Evolutionary conservation across 2,113 vertebrate genomes (phyloP).

Genomic region (Podarcis cretensis): DNA sequence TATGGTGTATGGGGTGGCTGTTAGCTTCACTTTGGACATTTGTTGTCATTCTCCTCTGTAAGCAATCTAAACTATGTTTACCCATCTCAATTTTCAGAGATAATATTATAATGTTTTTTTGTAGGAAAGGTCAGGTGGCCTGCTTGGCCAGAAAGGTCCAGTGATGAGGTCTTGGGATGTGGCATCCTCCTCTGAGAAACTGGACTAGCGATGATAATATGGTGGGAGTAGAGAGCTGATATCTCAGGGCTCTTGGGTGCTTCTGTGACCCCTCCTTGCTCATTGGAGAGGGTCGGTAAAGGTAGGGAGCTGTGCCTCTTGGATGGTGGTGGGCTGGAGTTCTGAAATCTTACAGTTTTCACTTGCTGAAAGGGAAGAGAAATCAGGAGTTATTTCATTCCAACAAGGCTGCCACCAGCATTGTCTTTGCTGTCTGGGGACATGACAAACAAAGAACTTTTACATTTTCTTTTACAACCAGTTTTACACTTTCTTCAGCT

Average conservation of each 20-base stretch:
- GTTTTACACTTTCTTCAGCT: not conserved
- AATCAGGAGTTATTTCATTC: not conserved
- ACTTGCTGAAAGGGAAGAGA: constrained; percentile 78
- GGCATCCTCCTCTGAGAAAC: constrained; percentile 78
- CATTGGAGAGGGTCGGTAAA: constrained; percentile 62
- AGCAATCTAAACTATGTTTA: constrained; percentile 40
- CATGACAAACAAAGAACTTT: not conserved
- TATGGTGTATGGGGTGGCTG: not conserved
- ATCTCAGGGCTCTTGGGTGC: constrained; percentile 69
- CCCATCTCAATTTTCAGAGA: constrained; percentile 75
- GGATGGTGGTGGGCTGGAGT: constrained; percentile 79
- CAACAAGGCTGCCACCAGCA: not conserved
- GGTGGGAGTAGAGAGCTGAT: constrained; percentile 80
- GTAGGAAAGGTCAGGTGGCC: constrained; percentile 65
- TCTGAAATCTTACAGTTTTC: constrained; percentile 93
- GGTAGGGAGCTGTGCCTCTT: constrained; percentile 78
- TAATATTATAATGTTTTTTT: constrained; percentile 80
- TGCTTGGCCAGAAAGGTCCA: constrained; percentile 62
- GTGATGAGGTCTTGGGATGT: constrained; percentile 74
- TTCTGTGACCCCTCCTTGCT: constrained; percentile 53
- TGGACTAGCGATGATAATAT: constrained; percentile 74
- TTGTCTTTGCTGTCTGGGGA: not conserved
- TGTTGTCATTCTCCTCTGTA: not conserved
- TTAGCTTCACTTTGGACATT: not conserved
- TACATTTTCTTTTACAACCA: not conserved